Conservation (phyloP, 2,113 vertebrate species). For the Aspidoscelis tigris region DNA sequence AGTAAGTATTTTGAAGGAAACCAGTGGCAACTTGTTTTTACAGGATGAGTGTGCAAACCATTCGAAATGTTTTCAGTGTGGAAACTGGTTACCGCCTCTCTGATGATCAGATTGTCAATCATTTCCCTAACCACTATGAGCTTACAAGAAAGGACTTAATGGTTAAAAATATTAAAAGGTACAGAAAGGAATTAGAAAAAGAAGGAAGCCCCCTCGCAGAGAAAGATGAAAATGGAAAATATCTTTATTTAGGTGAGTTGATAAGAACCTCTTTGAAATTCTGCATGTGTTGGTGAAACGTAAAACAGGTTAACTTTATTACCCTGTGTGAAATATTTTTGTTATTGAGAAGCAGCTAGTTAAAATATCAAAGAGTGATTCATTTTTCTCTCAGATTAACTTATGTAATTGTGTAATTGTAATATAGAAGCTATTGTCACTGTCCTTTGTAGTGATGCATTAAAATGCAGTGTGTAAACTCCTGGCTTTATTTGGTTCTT, state of each 20-base stretch:
- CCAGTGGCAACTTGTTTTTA: constrained; percentile 28
- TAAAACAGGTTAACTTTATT: background rate
- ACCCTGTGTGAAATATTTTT: no score
- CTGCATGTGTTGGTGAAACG: background rate
- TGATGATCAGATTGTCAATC: constrained; percentile 97
- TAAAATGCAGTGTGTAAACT: background rate
- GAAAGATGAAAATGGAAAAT: constrained; percentile 96
- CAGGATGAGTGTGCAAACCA: constrained; percentile 99
- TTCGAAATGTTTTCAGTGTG: constrained; percentile 95
- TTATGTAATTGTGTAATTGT: background rate
- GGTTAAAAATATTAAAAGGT: constrained; percentile 98
- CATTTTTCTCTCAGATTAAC: background rate
- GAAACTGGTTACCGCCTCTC: constrained; percentile 95
- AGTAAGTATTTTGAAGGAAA: background rate
- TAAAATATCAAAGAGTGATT: no score
- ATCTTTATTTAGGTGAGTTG: constrained; percentile 88
- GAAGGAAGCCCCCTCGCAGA: constrained; percentile 92
- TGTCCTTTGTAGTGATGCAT: background rate
- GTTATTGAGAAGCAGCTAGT: no score
- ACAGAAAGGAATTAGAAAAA: constrained; percentile 94
- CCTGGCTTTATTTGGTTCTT: background rate
- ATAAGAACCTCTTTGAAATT: background rate
- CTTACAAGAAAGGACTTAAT: constrained; percentile 97
- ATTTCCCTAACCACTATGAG: constrained; percentile 98
- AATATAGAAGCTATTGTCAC: background rate